Conservation (phyloP, 2,113 vertebrate genomes). For the Aptenodytes patagonicus region DNA sequence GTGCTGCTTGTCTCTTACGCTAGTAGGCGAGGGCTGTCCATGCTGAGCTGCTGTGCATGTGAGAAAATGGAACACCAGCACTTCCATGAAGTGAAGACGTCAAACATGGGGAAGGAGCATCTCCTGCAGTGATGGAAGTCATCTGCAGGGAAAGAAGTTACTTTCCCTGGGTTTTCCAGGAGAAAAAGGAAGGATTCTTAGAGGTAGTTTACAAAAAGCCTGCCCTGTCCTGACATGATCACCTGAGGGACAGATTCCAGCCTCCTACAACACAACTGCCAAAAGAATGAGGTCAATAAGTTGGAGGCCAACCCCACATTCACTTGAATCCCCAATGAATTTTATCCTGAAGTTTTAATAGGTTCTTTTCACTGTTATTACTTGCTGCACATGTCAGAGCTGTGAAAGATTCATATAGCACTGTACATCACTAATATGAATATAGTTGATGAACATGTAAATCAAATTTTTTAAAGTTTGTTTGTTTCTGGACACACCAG, state of each 20-base stretch:
- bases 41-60: neutral
- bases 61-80: neutral
- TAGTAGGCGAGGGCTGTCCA: neutral
- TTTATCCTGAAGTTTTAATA: neutral
- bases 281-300: neutral
- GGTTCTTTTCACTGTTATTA: neutral
- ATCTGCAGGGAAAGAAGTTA: neutral
- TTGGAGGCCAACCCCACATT: neutral
- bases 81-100: neutral
- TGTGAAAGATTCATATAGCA: neutral
- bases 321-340: neutral
- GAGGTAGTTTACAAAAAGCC: neutral
- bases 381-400: neutral
- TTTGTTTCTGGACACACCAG: neutral
- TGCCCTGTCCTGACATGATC: neutral
- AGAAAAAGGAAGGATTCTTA: neutral
- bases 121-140: neutral
- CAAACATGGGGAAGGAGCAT: neutral
- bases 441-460: neutral
- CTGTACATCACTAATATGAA: neutral
- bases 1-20: neutral
- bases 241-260: neutral
- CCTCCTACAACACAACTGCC: neutral
- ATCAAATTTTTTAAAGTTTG: neutral
- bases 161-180: neutral